These are phyloP conservation scores for Hylia prasina DNA, from an alignment of 2,113 vertebrate species.

Conservation along the genomic window DNA sequence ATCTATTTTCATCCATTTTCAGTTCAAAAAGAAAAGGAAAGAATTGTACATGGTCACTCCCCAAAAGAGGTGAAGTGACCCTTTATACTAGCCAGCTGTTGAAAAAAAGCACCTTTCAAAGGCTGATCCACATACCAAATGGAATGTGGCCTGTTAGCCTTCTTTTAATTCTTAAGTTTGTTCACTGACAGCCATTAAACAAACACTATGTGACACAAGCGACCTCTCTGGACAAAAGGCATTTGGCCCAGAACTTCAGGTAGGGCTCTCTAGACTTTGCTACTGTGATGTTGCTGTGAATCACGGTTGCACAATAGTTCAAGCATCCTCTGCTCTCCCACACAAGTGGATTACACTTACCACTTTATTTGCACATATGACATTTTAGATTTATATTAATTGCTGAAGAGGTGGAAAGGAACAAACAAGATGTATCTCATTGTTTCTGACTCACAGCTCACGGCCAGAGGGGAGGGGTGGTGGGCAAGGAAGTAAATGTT, in stretches of 20 bases:
- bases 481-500: neutral
- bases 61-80: neutral
- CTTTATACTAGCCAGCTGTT: neutral
- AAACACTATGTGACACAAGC: neutral
- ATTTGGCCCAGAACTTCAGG: neutral
- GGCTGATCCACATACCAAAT: neutral
- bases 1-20: neutral
- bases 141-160: neutral
- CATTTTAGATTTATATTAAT: neutral
- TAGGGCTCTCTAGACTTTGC: neutral
- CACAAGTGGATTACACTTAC: neutral
- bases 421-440: neutral
- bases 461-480: rapidly evolving
- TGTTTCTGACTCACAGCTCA: neutral
- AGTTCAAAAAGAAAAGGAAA: neutral
- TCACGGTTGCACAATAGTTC: neutral
- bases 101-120: neutral
- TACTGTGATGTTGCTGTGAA: neutral
- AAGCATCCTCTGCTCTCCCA: neutral
- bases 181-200: neutral
- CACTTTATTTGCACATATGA: neutral
- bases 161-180: neutral
- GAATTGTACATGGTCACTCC: neutral
- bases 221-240: neutral
- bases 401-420: neutral